Percentiles rank a stretch among this genome's conserved stretches.
Evolutionary conservation across 2,888 invertebrate genomes (phyloP).

Genomic region (Ormyrus rosae): DNA sequence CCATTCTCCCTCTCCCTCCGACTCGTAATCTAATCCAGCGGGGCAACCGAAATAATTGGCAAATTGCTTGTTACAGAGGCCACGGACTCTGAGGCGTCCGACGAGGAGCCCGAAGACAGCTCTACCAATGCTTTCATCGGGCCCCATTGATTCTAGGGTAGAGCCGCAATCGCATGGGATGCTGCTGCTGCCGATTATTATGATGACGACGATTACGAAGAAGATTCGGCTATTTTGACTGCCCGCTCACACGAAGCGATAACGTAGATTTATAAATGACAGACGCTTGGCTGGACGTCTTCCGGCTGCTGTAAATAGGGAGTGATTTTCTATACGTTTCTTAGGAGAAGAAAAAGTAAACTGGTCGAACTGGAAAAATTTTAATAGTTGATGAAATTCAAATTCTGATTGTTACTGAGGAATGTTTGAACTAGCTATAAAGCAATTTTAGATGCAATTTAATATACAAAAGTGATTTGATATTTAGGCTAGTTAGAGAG

Average conservation of each 20-base stretch:
- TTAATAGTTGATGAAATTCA: too few relatives aligned
- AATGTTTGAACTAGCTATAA: too few relatives aligned
- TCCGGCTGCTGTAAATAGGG: background rate
- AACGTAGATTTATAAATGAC: background rate
- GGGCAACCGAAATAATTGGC: constrained; percentile 7
- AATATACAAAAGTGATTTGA: too few relatives aligned
- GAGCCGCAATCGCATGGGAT: too few relatives aligned
- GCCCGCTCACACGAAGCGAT: too few relatives aligned
- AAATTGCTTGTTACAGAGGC: constrained; percentile 65
- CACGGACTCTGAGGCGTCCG: constrained; percentile 63
- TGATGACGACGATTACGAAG: background rate
- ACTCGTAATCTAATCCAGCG: background rate
- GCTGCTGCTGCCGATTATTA: too few relatives aligned
- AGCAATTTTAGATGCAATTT: too few relatives aligned
- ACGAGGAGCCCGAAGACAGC: constrained; percentile 63
- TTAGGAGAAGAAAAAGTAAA: too few relatives aligned
- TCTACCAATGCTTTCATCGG: constrained; percentile 59
- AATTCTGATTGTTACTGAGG: too few relatives aligned
- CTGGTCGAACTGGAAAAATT: too few relatives aligned
- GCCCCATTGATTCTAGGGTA: constrained; percentile 58
- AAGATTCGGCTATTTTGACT: background rate
- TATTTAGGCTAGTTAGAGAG: too few relatives aligned
- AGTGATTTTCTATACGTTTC: background rate
- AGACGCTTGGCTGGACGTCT: background rate
- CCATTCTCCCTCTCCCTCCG: background rate